These are phyloP conservation scores for Noturus placidus DNA, from an alignment of 2,113 vertebrate species.

Conservation along the genomic window DNA sequence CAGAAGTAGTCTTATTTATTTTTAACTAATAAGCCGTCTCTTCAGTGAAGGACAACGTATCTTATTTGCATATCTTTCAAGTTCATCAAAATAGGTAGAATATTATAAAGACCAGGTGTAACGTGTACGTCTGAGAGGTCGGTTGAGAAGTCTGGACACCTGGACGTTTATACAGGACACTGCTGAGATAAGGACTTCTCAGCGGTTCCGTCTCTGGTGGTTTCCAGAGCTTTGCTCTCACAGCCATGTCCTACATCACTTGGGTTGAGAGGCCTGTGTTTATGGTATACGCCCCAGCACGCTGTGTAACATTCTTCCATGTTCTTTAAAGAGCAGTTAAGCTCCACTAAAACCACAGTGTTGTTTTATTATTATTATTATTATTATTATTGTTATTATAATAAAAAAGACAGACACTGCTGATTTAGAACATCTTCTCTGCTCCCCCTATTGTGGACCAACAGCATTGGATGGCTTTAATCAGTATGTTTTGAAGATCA, in stretches of 20 bases:
- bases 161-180: too few species aligned
- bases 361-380: background rate
- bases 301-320: slow-evolving; percentile 32
- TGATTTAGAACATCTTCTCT: background rate
- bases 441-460: background rate
- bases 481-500: background rate
- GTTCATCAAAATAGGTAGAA: background rate
- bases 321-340: slow-evolving; percentile 50
- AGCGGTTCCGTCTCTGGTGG: background rate
- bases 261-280: slow-evolving; percentile 15
- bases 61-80: background rate
- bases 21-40: too few species aligned
- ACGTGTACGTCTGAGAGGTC: too few species aligned
- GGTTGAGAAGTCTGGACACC: too few species aligned
- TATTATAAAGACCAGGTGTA: too few species aligned
- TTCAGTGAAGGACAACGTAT: too few species aligned
- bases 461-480: background rate
- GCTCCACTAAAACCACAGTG: slow-evolving; percentile 21
- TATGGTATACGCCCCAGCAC: slow-evolving; percentile 45
- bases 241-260: slow-evolving; percentile 7
- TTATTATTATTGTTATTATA: background rate
- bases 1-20: background rate
- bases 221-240: background rate
- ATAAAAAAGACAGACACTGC: background rate
- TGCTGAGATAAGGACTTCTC: background rate